Percentiles rank a stretch among this genome's conserved stretches.
These are phyloP conservation scores for Halichoeres trimaculatus DNA, from an alignment of 2,113 vertebrate species.

Conservation along the genomic window DNA sequence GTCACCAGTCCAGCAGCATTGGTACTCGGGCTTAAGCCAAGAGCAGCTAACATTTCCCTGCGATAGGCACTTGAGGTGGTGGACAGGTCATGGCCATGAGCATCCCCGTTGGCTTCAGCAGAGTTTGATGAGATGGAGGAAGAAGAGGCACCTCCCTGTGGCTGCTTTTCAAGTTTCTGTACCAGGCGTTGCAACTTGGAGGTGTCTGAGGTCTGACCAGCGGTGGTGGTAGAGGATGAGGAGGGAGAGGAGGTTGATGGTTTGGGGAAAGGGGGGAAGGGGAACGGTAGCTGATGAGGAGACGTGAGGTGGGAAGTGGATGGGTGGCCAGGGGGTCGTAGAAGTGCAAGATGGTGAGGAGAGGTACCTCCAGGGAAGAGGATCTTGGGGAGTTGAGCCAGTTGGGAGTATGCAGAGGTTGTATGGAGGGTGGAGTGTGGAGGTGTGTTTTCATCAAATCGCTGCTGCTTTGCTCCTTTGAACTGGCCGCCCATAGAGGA, in stretches of 20 bases:
- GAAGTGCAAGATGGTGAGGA: slow-evolving; percentile 86
- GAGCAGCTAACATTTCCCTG: slow-evolving; percentile 83
- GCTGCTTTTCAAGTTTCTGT: slow-evolving; percentile 91
- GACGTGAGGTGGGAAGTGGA: slow-evolving; percentile 78
- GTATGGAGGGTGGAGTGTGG: slow-evolving; percentile 79
- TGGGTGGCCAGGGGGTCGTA: slow-evolving; percentile 83
- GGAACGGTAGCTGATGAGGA: slow-evolving; percentile 83
- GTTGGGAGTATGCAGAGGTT: slow-evolving; percentile 81
- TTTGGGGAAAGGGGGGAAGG: slow-evolving; percentile 88
- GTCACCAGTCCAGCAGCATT: slow-evolving; percentile 36
- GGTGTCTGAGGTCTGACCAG: slow-evolving; percentile 89
- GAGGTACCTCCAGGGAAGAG: slow-evolving; percentile 82
- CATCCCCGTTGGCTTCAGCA: slow-evolving; percentile 64
- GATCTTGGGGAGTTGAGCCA: slow-evolving; percentile 85
- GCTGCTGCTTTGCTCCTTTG: slow-evolving; percentile 83
- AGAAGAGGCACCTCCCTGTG: slow-evolving; percentile 59
- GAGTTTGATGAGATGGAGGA: slow-evolving; percentile 60
- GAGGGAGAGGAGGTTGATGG: slow-evolving; percentile 81
- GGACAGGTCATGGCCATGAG: slow-evolving; percentile 70
- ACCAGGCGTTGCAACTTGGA: slow-evolving; percentile 92
- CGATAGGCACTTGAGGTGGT: slow-evolving; percentile 81
- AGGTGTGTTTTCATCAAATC: slow-evolving; percentile 87
- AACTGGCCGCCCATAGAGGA: slow-evolving; percentile 81
- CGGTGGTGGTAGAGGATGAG: slow-evolving; percentile 80
- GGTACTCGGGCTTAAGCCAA: slow-evolving; percentile 79